These are phyloP conservation scores for Sarcophaga carnaria DNA, from an alignment of 2,888 invertebrate genomes.

Conservation along the genomic window DNA sequence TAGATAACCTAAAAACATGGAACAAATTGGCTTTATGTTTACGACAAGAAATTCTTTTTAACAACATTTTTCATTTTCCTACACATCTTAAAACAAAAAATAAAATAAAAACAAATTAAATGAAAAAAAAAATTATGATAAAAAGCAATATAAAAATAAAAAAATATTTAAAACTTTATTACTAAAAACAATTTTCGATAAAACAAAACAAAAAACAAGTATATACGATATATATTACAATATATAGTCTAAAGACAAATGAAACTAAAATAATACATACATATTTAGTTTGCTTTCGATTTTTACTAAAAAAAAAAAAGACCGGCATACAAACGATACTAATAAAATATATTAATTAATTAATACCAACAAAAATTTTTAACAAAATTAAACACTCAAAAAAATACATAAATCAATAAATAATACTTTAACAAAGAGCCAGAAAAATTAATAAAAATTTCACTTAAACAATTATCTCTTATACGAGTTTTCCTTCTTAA, in stretches of 20 bases:
- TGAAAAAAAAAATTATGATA: neutral
- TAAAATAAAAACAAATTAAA: slow-evolving; percentile 14
- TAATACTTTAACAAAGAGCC: slow-evolving; percentile 55
- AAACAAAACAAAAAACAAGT: neutral
- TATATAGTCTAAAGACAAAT: slow-evolving; percentile 40
- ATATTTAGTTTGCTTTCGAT: slow-evolving; percentile 65
- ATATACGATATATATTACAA: slow-evolving; percentile 52
- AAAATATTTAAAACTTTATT: slow-evolving; percentile 12
- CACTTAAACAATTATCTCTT: slow-evolving; percentile 48
- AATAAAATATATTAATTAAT: slow-evolving; percentile 37
- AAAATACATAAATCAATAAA: slow-evolving; percentile 24
- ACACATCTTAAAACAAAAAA: slow-evolving; percentile 14
- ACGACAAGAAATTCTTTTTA: slow-evolving; percentile 12
- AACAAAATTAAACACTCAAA: slow-evolving; percentile 35
- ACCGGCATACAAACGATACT: slow-evolving; percentile 40
- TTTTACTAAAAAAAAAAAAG: slow-evolving; percentile 53
- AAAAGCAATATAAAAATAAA: slow-evolving; percentile 39
- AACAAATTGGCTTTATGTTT: neutral
- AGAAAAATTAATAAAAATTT: slow-evolving; percentile 61
- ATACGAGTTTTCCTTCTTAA: slow-evolving; percentile 19
- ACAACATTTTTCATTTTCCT: neutral
- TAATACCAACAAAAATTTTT: slow-evolving; percentile 40
- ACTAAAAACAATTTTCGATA: slow-evolving; percentile 17
- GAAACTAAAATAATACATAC: slow-evolving; percentile 44
- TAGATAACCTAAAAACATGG: neutral